Base-by-base conservation (phyloP, 2,888 invertebrate genomes). In the Hirtodrosophila cameraria region DNA sequence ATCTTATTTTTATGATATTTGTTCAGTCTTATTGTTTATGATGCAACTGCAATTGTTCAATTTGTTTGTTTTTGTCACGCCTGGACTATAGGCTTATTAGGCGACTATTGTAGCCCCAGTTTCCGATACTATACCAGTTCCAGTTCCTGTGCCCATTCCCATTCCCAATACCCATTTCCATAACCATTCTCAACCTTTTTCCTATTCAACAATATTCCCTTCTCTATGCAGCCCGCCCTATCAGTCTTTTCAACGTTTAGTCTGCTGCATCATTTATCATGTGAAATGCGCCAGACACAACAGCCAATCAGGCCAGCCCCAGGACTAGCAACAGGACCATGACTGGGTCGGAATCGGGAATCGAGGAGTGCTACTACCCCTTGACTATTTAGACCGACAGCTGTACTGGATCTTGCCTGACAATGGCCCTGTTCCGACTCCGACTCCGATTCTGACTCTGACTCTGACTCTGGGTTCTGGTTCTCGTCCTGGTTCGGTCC, bases 281-380 rank as follows among this genome's bases (percentile, higher is more conserved):
- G 79, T 80, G 83, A 80, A 80, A 82, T 73, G 76, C 86, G 76
- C 79, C 86, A 85, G 80, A 85, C 86, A 80, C 64, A 82, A 82
- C 69, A 72, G 66, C 75, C 75, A 73, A 74, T 75, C 77, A 61
- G 64, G 58, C 63, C 48, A 49, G 74, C 57, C 69, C 63, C 62
- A 62, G 61, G 60, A 58, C 72, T 53, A 38, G 68, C 38, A 52
- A 31, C 57, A 33, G 52, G 41, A 48, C 58, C 42, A 63, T 52
- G 42, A 30, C 46, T 27, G 18, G 11, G 13, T 38, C 16, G 7
- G 30, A 15, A 15, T 28, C 15, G n/a, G 6, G n/a, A 28, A 12
- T 15, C 4, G 35, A 35, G 59, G 42, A 57, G 28, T 23, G 36
- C 15, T 57, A 28, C 15, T 57, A 12, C 39, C 39, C 15, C 27